A percentile compares a stretch with the other conserved stretches of the same genome.
Evolutionary conservation across 2,113 vertebrate species (phyloP).

Genomic region (Epinephelus moara): DNA sequence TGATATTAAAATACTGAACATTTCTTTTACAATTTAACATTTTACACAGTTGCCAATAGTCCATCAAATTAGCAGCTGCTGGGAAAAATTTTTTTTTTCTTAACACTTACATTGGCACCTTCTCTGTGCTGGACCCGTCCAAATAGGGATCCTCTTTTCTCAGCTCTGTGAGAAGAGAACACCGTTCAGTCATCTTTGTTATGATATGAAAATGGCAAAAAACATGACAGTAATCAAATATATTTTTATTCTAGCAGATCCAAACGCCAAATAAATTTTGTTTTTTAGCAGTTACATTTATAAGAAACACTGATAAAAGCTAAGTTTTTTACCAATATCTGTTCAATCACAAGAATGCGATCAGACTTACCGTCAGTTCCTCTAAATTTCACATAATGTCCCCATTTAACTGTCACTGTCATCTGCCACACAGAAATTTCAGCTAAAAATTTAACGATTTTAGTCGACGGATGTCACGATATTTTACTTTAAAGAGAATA

Average conservation of each 20-base stretch:
- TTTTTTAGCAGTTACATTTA: not conserved
- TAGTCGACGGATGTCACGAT: too few species aligned
- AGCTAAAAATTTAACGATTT: too few species aligned
- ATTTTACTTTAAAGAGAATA: not conserved
- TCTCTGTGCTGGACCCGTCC: conserved; percentile 68
- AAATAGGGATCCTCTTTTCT: conserved; percentile 72
- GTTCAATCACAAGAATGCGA: not conserved
- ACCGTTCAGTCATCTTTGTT: not conserved
- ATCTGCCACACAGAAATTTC: not conserved
- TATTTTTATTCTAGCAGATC: not conserved
- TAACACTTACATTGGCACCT: conserved; percentile 81
- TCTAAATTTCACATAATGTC: not conserved
- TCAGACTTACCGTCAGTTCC: not conserved
- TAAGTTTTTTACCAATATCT: not conserved
- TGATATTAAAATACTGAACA: not conserved
- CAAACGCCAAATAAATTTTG: not conserved
- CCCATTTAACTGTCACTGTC: not conserved
- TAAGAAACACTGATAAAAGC: not conserved
- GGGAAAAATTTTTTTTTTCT: too few species aligned
- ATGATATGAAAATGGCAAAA: not conserved
- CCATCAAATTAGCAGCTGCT: not conserved
- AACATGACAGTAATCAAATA: not conserved
- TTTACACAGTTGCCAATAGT: not conserved
- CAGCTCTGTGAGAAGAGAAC: conserved; percentile 57
- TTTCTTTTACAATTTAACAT: not conserved